Base-by-base conservation (phyloP, 1,140 invertebrate genomes). In the Leptonema lineaticorne region DNA sequence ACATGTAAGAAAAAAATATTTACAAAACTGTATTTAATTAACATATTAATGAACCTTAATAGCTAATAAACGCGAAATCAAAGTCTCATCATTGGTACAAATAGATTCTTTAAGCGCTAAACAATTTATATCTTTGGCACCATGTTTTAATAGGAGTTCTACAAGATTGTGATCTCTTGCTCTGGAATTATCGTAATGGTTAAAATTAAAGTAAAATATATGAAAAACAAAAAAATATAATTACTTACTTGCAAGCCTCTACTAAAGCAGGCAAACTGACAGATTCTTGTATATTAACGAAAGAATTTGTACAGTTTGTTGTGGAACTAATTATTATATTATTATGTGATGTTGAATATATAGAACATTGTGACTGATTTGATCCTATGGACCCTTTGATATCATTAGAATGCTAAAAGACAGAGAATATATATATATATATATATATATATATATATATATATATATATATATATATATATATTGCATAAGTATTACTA, bases 101-200 rank as follows among this genome's bases (percentile, higher is more conserved):
- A 88, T 86, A 3, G 89, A 90, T 59, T 92, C 87, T 57, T 85
- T 78, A 30, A 97, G 81, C 9, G 95, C 95, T 70, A 88, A 86
- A 64, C 92, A 91, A 41, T 94, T 90, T 56, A 93, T 89, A 81
- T 98, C 97, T 11, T 89, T 82, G 1, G 95, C 95, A n/a, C 93
- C 93, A 75, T 90, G 83, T 71, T 89, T 88, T 7, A 98, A 78
- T n/a, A 98, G 77, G 29, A 95, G 77, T 71, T 93, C 89, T 8
- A 89, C 81, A 71, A 89, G 84, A 50, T 85, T 85, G n/a, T 81
- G 62, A 65, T 73, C 68, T 73, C 87, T 78, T 69, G 88, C 86
- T 68, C 83, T 83, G 50, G 30, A 62, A 69, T 8, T 29, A 63
- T 8, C 37, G 18, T 57, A 58, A 29, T 53, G 48, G 20, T 5